A percentile compares a stretch with the other conserved stretches of the same genome.
Conservation (phyloP, 2,888 invertebrate species). For the Oxyscelio sp. region DNA sequence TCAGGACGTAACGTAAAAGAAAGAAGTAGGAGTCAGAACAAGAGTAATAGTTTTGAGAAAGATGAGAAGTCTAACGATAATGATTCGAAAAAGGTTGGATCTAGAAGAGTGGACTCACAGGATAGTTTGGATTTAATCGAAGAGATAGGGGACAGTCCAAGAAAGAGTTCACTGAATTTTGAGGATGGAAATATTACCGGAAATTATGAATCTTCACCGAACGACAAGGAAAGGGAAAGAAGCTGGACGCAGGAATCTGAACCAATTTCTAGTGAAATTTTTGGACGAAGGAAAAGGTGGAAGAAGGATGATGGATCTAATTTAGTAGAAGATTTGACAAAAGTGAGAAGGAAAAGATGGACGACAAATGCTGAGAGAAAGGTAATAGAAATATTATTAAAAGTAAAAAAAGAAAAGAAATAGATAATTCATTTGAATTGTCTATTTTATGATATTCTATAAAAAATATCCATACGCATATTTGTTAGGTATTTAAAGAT, state of each 20-base stretch:
- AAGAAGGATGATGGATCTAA: constrained; percentile 50
- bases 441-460: no score
- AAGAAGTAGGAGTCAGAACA: constrained; percentile 8
- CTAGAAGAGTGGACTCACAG: constrained; percentile 55
- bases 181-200: neutral
- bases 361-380: constrained; percentile 76
- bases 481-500: no score
- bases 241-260: constrained; percentile 52
- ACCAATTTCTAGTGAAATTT: constrained; percentile 44
- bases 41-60: neutral
- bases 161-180: neutral
- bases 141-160: constrained; percentile 72
- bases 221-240: constrained; percentile 12
- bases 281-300: constrained; percentile 73
- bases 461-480: no score
- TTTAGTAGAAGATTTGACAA: constrained; percentile 65
- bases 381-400: constrained; percentile 11
- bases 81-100: constrained; percentile 21
- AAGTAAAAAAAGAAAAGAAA: no score
- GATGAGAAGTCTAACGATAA: constrained; percentile 21
- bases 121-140: constrained; percentile 78
- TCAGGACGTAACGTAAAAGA: neutral
- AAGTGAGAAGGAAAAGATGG: constrained; percentile 82
- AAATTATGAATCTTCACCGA: neutral
- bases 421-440: no score